Evolutionary conservation across 2,888 invertebrate species (phyloP), one percentile per base, ranked within the genome.

Genomic region (Acronicta psi): DNA sequence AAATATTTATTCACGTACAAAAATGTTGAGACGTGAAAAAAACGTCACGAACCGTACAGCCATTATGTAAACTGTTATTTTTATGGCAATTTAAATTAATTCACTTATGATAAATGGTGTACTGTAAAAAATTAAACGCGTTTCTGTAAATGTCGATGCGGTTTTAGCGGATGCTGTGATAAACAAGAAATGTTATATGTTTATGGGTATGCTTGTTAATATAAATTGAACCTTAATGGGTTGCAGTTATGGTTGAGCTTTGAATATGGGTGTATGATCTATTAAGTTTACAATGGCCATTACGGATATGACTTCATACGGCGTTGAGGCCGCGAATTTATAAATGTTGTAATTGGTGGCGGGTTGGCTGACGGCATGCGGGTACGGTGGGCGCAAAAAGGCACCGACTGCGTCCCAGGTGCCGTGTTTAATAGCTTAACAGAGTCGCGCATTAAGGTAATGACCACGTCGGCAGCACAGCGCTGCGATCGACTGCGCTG

Each of bases 81-180:
- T 91, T 88, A 90, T 91, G 84, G 83, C 88, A 88, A 91, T 91
- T 88, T 86, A 87, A 92, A 92, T 93, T 91, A 91, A 92, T 92
- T 92, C 91, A 87, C 88, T 91, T 91, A 90, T 90, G 88, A 90
- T 92, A 88, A 92, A 90, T 84, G 85, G 69, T 60, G 64, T 56
- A 64, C 60, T 69, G 83, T 80, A 89, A 90, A 91, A 88, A 90
- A 87, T 82, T 82, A 80, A 83, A 82, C 80, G 80, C 79, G 80
- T 88, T 90, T 90, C 87, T 88, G 83, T 83, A 86, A 90, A 90
- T 86, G 89, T 86, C 83, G 84, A 83, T 81, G 86, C 75, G 77
- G 84, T 65, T 83, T 85, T 83, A 84, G 80, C 83, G 84, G 86
- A 88, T 86, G 87, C 87, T 83, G 86, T 63, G 81, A 75, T 77